Conservation (phyloP, 2,888 invertebrate species). For the Drosophila rellima region DNA sequence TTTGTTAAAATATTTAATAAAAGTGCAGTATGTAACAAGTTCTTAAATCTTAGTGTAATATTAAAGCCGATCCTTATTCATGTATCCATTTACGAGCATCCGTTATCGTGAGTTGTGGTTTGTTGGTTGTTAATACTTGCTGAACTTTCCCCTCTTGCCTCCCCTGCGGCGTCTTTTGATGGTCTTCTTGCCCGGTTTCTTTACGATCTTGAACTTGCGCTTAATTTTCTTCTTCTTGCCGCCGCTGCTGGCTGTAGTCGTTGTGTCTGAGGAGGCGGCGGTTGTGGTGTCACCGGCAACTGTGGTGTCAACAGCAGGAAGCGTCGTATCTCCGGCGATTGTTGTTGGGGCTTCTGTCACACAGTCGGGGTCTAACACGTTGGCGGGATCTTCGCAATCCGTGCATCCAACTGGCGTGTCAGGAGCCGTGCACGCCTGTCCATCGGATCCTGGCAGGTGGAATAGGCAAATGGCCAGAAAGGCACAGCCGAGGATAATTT, state of each 20-base stretch:
- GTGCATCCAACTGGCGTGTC: not conserved
- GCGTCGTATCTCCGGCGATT: not conserved
- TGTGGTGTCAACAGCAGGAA: not conserved
- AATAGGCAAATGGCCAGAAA: conserved; percentile 28
- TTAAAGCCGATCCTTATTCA: not conserved
- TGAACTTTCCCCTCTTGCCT: not conserved
- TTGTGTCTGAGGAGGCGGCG: conserved; percentile 5
- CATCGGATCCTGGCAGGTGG: conserved; percentile 20
- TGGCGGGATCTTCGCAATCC: not conserved
- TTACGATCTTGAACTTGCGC: not conserved
- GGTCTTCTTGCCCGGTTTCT: not conserved
- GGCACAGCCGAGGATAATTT: conserved; percentile 26
- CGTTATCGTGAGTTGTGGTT: not conserved
- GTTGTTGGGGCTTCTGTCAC: not conserved
- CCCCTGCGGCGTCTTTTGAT: not conserved
- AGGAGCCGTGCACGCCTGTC: conserved; percentile 10
- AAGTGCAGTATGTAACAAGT: not conserved
- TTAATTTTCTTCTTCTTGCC: not conserved
- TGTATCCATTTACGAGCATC: not conserved
- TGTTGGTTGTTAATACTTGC: not conserved
- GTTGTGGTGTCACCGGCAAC: not conserved
- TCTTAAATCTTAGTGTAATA: not conserved
- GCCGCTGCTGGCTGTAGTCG: not conserved
- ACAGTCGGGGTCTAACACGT: not conserved
- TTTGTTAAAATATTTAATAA: not conserved